phyloP scores from a whole-genome alignment of 1,140 invertebrate genomes.

The Saccostrea echinata region DNA sequence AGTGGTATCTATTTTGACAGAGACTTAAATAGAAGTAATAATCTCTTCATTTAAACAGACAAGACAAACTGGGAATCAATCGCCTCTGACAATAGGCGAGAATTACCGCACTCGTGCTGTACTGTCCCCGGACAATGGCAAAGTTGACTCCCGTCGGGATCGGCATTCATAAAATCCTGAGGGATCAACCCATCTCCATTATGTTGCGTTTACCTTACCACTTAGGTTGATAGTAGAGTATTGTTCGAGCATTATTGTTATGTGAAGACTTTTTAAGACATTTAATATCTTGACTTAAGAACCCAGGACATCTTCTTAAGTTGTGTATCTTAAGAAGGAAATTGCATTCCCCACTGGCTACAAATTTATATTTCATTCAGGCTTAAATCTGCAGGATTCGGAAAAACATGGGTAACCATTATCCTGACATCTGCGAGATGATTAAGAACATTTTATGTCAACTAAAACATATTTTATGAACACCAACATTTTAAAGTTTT shows the following conservation, averaged over 20 bases:
- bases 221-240: conserved; percentile 17
- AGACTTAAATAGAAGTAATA: conserved; percentile 34
- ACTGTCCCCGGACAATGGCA: conserved; percentile 19
- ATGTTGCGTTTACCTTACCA: conserved; percentile 28
- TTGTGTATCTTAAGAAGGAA: conserved; percentile 34
- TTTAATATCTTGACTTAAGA: conserved; percentile 27
- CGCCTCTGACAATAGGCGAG: conserved; percentile 15
- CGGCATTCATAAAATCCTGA: conserved; percentile 22
- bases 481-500: neutral
- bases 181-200: conserved; percentile 37
- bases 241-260: conserved; percentile 25
- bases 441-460: neutral
- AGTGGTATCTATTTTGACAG: conserved; percentile 37
- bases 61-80: conserved; percentile 37
- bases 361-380: conserved; percentile 9
- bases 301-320: conserved; percentile 28
- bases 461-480: neutral
- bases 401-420: neutral
- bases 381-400: neutral
- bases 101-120: conserved; percentile 22
- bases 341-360: conserved; percentile 22
- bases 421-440: neutral
- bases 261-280: conserved; percentile 32
- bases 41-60: conserved; percentile 37
- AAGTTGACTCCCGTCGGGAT: conserved; percentile 34